Conservation (phyloP, 23 tunicate genomes). For the Ascidia mentula region DNA sequence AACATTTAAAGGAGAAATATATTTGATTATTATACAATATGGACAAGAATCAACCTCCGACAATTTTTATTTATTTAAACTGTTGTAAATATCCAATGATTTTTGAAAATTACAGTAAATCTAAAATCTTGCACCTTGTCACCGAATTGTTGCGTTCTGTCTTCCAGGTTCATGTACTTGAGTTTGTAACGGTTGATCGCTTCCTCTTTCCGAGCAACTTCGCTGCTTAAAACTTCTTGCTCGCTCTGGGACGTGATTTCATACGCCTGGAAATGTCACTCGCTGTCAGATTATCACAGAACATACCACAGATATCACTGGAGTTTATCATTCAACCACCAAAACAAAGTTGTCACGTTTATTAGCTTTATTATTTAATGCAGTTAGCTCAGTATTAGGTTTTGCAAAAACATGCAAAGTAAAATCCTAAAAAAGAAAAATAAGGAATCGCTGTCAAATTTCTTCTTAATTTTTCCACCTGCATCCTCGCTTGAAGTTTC, state of each 20-base stretch:
- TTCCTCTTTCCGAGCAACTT: slow-evolving; percentile 77
- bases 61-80: not conserved
- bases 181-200: slow-evolving; percentile 57
- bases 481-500: slow-evolving; percentile 69
- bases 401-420: no score
- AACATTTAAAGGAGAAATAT: not conserved
- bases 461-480: no score
- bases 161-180: slow-evolving; percentile 58
- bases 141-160: slow-evolving; percentile 41
- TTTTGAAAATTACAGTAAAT: not conserved
- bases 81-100: not conserved
- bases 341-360: no score
- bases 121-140: slow-evolving; percentile 31
- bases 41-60: not conserved
- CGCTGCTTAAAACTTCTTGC: slow-evolving; percentile 74
- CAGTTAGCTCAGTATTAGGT: no score
- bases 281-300: no score
- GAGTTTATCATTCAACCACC: no score
- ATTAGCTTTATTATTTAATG: no score
- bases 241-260: slow-evolving; percentile 83
- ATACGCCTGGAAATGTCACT: slow-evolving; percentile 41
- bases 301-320: no score
- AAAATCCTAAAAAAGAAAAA: no score
- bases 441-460: no score
- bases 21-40: not conserved